These are phyloP conservation scores for Metaphire vulgaris DNA, from an alignment of 1,140 invertebrate genomes.

Conservation along the genomic window DNA sequence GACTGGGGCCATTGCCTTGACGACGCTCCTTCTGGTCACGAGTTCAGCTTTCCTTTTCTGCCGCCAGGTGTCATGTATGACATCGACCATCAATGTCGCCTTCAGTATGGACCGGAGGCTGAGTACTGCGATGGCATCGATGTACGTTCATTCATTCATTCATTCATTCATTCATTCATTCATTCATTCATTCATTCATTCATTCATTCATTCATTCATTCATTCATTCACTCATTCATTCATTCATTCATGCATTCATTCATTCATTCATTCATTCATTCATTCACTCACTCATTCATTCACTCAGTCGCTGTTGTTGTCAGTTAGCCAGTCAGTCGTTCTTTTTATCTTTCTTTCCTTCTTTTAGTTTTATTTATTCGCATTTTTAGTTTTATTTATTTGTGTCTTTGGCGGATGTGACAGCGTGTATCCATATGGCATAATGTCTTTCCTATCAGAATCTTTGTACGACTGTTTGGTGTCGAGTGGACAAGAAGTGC, in stretches of 20 bases:
- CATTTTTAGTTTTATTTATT: too few relatives aligned
- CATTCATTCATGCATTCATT: conserved; percentile 5
- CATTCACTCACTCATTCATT: too few relatives aligned
- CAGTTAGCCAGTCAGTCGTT: too few relatives aligned
- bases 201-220: conserved; percentile 9
- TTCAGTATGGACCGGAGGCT: conserved; percentile 72
- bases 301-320: neutral
- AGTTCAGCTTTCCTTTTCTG: conserved; percentile 67
- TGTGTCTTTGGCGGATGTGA: too few relatives aligned
- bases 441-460: conserved; percentile 34
- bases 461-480: conserved; percentile 73
- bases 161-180: conserved; percentile 9
- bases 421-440: too few relatives aligned
- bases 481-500: conserved; percentile 71
- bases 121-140: conserved; percentile 65
- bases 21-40: conserved; percentile 63
- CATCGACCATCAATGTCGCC: conserved; percentile 74
- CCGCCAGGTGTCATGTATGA: conserved; percentile 80
- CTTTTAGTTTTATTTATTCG: too few relatives aligned
- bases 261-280: too few relatives aligned
- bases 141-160: conserved; percentile 39
- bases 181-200: conserved; percentile 9
- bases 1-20: conserved; percentile 77
- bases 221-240: too few relatives aligned
- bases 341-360: too few relatives aligned